Base-by-base conservation (phyloP, 1,140 invertebrate species). In the Drosophila cardini region DNA sequence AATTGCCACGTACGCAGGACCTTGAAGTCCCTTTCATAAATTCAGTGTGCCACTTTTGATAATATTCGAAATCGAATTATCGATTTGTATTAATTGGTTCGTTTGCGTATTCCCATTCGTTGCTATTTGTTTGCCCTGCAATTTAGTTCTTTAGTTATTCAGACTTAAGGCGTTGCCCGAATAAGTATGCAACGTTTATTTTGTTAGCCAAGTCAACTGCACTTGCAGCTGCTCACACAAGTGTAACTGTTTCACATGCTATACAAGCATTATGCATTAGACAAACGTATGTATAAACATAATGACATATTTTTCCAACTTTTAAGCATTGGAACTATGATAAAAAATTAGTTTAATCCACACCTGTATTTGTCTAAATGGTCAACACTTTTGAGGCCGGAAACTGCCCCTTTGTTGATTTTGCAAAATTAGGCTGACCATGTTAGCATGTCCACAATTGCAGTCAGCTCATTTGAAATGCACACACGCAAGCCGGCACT, bases 81-180 rank as follows among this genome's bases (percentile, higher is more conserved):
- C 72, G 82, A 86, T 86, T 78, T 50, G 15, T 13, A 48, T 60
- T 86, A 86, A 86, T 87, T 86, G 79, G 46, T 73, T 18, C 50
- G 13, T 68, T 81, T 72, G 64, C 62, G 57, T 50, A 38, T n/a
- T 52, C 42, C 21, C 4, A 21, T 21, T 21, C 21, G 21, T 26
- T 26, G 21, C 21, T 26, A 43, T 43, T 32, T 21, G 8, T 53
- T n/a, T 6, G 7, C 3, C 38, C 30, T 15, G 63, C 71, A 69
- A 60, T 69, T 61, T 32, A 50, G 55, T 73, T 38, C 18, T 10
- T 63, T 43, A 43, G 36, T 57, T 63, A 63, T 53, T 32, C 16
- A 32, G 38, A 10, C 21, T n/a, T 34, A n/a, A 63, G 40, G 57
- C 34, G 50, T 45, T 56, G 57, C 73, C 72, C 69, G 57, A 45